Evolutionary conservation across 1,140 invertebrate genomes (phyloP).

Genomic region (Zaprionus vittiger): DNA sequence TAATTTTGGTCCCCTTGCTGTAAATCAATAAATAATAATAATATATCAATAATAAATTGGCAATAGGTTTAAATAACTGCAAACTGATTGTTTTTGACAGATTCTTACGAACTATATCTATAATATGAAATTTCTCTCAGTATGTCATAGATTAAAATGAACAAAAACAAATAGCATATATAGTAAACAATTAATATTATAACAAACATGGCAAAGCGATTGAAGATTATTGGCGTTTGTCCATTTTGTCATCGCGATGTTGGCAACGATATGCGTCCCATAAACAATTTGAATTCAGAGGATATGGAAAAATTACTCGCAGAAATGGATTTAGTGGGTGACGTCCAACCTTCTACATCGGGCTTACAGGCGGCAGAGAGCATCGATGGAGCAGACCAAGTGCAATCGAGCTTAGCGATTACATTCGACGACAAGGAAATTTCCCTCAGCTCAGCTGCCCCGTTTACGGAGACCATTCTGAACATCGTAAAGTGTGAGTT

Average conservation of each 20-base stretch:
- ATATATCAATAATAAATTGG: slow-evolving; percentile 34
- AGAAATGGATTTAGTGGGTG: neutral
- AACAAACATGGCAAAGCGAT: slow-evolving; percentile 4
- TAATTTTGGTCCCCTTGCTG: slow-evolving; percentile 27
- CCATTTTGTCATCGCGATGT: slow-evolving; percentile 36
- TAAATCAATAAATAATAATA: slow-evolving; percentile 48
- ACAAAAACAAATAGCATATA: neutral
- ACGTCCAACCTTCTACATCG: neutral
- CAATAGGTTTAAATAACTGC: slow-evolving; percentile 21
- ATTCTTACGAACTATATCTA: neutral
- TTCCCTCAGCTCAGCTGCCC: neutral
- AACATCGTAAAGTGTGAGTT: slow-evolving; percentile 10
- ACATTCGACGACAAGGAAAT: neutral
- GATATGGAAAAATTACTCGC: neutral
- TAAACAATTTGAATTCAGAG: neutral
- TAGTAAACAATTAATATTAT: neutral
- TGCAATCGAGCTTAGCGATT: too few relatives aligned
- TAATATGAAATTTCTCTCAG: neutral
- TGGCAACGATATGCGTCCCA: slow-evolving; percentile 35
- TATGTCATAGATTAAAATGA: neutral
- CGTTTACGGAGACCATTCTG: slow-evolving; percentile 17
- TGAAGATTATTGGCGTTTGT: slow-evolving; percentile 31
- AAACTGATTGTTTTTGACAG: neutral
- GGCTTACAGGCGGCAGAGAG: neutral
- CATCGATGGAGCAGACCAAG: neutral